phyloP scores from a whole-genome alignment of 2,113 vertebrate genomes.

The Malurus elegans region DNA sequence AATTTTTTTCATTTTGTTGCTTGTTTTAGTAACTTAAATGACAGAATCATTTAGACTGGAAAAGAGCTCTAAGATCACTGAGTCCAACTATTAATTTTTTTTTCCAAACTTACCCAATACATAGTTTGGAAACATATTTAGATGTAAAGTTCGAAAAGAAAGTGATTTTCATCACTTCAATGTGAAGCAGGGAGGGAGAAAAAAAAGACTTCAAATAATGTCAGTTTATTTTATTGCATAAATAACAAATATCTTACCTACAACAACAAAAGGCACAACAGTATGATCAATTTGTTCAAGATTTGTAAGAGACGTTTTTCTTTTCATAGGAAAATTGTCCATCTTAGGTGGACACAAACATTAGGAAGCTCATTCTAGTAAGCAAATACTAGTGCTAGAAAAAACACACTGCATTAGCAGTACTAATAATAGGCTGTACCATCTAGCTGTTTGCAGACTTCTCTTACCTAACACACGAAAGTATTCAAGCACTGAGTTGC shows the following conservation, averaged over 20 bases:
- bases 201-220: not conserved
- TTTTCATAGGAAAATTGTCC: not conserved
- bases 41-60: not conserved
- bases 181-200: not conserved
- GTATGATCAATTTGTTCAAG: not conserved
- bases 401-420: not conserved
- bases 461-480: not conserved
- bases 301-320: not conserved
- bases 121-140: not conserved
- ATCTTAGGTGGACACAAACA: not conserved
- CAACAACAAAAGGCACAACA: not conserved
- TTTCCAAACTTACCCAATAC: not conserved
- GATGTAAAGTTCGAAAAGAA: not conserved
- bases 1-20: not conserved
- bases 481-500: not conserved
- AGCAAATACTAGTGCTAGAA: not conserved
- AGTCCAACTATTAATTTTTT: not conserved
- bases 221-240: not conserved
- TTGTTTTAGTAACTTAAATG: not conserved
- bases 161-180: not conserved
- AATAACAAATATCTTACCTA: not conserved
- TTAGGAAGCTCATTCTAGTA: not conserved
- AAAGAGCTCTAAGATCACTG: not conserved
- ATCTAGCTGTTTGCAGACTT: not conserved
- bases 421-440: not conserved